phyloP scores from a whole-genome alignment of 2,113 vertebrate genomes.

The Amazona guildingii region DNA sequence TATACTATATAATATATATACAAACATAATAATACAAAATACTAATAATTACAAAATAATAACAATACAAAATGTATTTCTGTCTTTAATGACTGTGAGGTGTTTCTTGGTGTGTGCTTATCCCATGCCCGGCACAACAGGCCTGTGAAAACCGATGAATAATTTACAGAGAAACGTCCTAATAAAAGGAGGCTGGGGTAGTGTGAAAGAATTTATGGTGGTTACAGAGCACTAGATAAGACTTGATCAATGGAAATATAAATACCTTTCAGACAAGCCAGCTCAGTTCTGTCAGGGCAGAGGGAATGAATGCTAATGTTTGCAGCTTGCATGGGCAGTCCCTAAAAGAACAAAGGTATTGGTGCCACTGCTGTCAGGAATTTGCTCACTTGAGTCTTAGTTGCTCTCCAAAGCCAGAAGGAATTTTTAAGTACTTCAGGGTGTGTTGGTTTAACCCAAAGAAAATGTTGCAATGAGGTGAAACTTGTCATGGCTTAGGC shows the following conservation, averaged over 20 bases:
- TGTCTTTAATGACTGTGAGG: neutral
- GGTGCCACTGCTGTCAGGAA: neutral
- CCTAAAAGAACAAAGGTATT: neutral
- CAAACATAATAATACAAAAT: too few relatives aligned
- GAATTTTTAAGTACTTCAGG: neutral
- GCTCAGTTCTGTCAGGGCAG: neutral
- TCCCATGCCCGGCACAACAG: neutral
- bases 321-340: neutral
- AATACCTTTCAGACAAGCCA: constrained; percentile 3
- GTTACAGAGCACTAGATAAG: constrained; percentile 1
- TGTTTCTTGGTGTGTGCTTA: neutral
- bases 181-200: neutral
- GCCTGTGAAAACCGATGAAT: neutral
- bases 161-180: neutral
- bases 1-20: too few relatives aligned
- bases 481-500: neutral
- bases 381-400: neutral
- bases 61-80: neutral
- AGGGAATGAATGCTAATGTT: constrained; percentile 13
- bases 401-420: neutral
- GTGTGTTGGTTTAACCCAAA: neutral
- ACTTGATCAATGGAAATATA: constrained; percentile 14
- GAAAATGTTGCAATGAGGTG: neutral
- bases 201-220: neutral
- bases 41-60: too few relatives aligned